Evolutionary conservation across 1,140 invertebrate genomes (phyloP).

Genomic region (Drosophila cardini): DNA sequence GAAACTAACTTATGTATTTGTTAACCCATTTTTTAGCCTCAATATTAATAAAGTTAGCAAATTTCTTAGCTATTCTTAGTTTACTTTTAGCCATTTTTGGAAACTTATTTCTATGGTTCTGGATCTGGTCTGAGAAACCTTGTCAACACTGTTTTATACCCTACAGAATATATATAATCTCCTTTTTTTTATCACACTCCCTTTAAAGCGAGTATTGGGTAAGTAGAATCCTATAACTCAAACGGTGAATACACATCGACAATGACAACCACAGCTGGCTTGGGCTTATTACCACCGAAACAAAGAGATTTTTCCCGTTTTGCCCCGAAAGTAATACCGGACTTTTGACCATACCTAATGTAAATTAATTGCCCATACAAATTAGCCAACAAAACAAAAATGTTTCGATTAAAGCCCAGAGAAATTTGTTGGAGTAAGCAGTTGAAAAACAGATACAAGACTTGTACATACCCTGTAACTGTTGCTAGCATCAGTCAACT

Average conservation of each 20-base stretch:
- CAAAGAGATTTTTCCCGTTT: constrained; percentile 29
- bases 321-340: not conserved
- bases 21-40: no score
- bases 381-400: constrained; percentile 61
- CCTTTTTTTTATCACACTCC: not conserved
- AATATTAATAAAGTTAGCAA: no score
- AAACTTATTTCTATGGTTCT: no score
- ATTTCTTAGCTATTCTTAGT: no score
- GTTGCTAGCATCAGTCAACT: no score
- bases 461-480: constrained; percentile 1
- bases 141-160: not conserved
- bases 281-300: constrained; percentile 31
- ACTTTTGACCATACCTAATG: constrained; percentile 38
- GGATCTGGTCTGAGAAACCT: no score
- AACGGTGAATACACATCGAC: not conserved
- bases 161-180: not conserved
- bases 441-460: not conserved
- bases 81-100: no score
- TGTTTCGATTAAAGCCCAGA: constrained; percentile 21
- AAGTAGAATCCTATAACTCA: not conserved
- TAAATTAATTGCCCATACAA: constrained; percentile 78
- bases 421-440: constrained; percentile 12
- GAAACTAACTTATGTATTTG: no score
- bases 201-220: not conserved
- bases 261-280: constrained; percentile 8